Conservation (phyloP, 2,113 vertebrate species). For the Tiliqua scincoides region DNA sequence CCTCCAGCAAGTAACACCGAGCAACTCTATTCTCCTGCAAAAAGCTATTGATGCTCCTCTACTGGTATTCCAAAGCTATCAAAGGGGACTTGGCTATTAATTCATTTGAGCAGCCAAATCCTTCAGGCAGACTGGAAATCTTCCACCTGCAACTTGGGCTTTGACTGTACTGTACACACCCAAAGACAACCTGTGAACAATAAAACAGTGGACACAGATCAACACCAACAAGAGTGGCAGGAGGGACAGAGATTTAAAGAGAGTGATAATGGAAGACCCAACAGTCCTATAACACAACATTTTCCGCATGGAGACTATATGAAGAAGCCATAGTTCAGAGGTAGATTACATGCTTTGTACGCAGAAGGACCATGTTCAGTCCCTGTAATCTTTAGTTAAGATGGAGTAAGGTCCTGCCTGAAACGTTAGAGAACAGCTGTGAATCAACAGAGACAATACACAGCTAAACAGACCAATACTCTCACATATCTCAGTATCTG, state of each 20-base stretch:
- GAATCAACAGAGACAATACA: not conserved
- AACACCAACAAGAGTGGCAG: not conserved
- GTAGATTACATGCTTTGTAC: not conserved
- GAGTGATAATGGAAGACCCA: not conserved
- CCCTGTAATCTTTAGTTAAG: not conserved
- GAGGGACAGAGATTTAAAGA: not conserved
- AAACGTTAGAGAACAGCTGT: not conserved
- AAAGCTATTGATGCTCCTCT: not conserved
- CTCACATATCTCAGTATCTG: not conserved
- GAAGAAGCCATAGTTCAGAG: not conserved
- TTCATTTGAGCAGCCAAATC: not conserved
- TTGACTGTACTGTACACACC: not conserved
- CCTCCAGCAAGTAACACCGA: not conserved
- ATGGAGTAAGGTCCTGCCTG: not conserved
- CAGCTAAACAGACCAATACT: not conserved
- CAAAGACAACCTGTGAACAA: not conserved
- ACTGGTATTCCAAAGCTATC: not conserved
- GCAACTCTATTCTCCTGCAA: not conserved
- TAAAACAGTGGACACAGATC: not conserved
- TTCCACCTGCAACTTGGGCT: not conserved
- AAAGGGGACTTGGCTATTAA: not conserved
- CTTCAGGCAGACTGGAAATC: constrained; percentile 1
- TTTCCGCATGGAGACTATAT: not conserved
- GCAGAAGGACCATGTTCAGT: not conserved
- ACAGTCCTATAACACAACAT: not conserved